These are phyloP conservation scores for Esox lucius DNA, from an alignment of 2,797 vertebrate species.

Conservation along the genomic window DNA sequence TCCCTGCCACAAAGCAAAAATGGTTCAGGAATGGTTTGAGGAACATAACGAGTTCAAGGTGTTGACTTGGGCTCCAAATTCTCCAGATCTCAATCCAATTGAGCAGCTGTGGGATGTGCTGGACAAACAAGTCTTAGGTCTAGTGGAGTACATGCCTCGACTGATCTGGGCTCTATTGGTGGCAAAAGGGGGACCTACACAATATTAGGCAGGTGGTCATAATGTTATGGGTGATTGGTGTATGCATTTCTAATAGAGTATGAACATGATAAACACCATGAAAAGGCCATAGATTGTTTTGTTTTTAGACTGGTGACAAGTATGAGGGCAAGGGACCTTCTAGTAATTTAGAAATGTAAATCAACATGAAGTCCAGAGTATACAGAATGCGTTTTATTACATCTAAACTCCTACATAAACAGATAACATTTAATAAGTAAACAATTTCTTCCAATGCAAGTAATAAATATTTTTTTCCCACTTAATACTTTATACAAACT, in stretches of 20 bases:
- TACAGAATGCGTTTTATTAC: slow-evolving; percentile 97
- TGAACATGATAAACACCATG: not conserved
- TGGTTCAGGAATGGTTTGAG: too few species aligned
- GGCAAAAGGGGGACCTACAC: too few species aligned
- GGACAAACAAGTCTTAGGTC: too few species aligned
- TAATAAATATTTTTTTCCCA: slow-evolving; percentile 98
- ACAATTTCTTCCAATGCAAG: slow-evolving; percentile 97
- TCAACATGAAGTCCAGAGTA: slow-evolving; percentile 42
- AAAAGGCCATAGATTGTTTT: not conserved
- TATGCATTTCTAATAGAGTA: not conserved
- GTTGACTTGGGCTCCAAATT: too few species aligned
- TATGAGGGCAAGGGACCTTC: not conserved
- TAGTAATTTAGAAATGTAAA: not conserved
- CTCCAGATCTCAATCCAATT: too few species aligned
- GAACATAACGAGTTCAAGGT: too few species aligned
- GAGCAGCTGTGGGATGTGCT: too few species aligned
- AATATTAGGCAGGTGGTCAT: too few species aligned
- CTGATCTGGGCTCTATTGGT: too few species aligned
- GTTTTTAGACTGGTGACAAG: not conserved
- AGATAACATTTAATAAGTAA: slow-evolving; percentile 98
- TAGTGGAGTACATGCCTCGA: too few species aligned
- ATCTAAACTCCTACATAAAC: slow-evolving; percentile 99
- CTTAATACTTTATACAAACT: slow-evolving; percentile 98
- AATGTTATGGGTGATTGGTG: too few species aligned
- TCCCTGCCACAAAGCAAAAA: too few species aligned